Conservation (phyloP, 2,797 vertebrate species). For the Leuciscus waleckii region DNA sequence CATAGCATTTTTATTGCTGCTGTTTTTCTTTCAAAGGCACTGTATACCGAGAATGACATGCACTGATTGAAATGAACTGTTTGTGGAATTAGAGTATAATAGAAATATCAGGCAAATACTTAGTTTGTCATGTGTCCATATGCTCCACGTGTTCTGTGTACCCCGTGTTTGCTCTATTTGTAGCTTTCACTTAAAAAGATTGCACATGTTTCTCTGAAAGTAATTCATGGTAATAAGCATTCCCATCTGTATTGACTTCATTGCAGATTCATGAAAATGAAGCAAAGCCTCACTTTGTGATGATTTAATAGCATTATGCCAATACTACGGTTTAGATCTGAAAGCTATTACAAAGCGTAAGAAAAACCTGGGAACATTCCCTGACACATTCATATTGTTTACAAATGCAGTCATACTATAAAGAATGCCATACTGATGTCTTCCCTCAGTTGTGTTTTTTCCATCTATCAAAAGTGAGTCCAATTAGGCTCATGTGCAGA, state of each 20-base stretch:
- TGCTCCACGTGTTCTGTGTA: background rate
- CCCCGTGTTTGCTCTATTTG: background rate
- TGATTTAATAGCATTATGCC: conserved; percentile 23
- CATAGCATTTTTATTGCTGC: background rate
- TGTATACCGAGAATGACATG: background rate
- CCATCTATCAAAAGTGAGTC: conserved; percentile 61
- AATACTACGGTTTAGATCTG: background rate
- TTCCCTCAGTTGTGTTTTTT: conserved; percentile 55
- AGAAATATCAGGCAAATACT: background rate
- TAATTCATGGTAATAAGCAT: conserved; percentile 10
- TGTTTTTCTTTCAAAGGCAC: background rate
- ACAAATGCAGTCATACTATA: conserved; percentile 52
- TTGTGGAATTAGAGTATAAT: background rate
- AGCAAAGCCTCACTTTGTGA: conserved; percentile 12
- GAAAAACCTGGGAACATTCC: background rate
- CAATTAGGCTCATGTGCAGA: conserved; percentile 59
- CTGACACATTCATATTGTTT: conserved; percentile 45
- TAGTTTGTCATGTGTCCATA: background rate
- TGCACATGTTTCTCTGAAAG: background rate
- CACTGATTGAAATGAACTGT: background rate
- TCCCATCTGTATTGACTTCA: conserved; percentile 23
- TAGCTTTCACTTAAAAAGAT: background rate
- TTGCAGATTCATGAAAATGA: conserved; percentile 14
- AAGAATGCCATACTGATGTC: conserved; percentile 61
- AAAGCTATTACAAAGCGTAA: background rate